These are phyloP conservation scores for Lepidocyrtoides sp. DNA, from an alignment of 2,888 invertebrate genomes.

Conservation along the genomic window DNA sequence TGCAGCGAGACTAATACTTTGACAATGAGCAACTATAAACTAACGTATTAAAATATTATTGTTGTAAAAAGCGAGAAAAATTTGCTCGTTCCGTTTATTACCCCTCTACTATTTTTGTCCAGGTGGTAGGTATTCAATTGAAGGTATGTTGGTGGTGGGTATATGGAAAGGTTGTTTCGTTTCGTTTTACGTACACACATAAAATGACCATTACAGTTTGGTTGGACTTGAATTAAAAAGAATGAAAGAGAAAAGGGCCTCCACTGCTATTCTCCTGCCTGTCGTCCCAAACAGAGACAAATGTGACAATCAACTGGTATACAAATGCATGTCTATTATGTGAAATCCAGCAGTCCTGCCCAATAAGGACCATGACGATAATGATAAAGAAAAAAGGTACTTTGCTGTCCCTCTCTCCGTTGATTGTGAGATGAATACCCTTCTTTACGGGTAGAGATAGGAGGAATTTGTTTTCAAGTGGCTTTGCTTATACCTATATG, in stretches of 20 bases:
- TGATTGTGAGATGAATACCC: constrained; percentile 27
- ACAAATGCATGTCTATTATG: constrained; percentile 6
- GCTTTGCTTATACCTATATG: too few relatives aligned
- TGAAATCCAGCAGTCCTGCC: too few relatives aligned
- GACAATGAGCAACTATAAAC: neutral
- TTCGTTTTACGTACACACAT: neutral
- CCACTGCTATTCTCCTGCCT: neutral
- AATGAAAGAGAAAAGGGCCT: constrained; percentile 32
- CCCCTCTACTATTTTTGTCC: constrained; percentile 23
- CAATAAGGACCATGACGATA: constrained; percentile 28
- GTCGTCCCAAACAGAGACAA: constrained; percentile 56
- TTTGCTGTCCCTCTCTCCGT: neutral
- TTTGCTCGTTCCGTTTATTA: constrained; percentile 56
- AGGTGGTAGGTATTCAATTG: constrained; percentile 33
- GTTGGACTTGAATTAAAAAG: neutral
- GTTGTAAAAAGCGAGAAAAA: constrained; percentile 45
- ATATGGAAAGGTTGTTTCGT: neutral
- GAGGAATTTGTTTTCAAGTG: constrained; percentile 17
- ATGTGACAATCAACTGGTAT: constrained; percentile 69
- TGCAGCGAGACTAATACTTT: neutral
- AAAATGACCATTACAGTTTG: constrained; percentile 29
- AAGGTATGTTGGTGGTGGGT: neutral
- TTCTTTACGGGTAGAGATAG: neutral
- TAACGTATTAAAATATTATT: constrained; percentile 42
- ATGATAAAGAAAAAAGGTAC: constrained; percentile 41